These are phyloP conservation scores for Coregonus suidteri DNA, from an alignment of 2,797 vertebrate genomes.

Conservation along the genomic window DNA sequence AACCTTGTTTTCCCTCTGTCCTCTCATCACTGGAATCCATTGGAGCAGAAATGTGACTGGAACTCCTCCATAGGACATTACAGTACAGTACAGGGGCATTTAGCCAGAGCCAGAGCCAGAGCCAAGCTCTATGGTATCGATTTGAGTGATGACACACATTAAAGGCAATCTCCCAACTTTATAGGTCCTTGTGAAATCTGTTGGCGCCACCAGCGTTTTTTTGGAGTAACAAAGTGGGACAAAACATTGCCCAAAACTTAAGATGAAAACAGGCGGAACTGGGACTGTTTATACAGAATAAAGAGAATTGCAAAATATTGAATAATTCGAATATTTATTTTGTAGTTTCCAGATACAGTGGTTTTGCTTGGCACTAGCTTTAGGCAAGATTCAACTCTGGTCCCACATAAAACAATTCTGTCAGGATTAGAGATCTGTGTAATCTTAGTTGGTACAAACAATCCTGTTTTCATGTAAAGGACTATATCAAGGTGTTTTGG, in stretches of 20 bases:
- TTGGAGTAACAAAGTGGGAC: constrained; percentile 36
- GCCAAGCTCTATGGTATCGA: not conserved
- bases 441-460: constrained; percentile 8
- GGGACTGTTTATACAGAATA: constrained; percentile 10
- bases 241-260: constrained; percentile 23
- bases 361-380: too few relatives aligned
- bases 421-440: constrained; percentile 33
- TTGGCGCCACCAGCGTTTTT: constrained; percentile 4
- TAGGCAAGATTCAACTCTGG: not conserved
- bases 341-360: too few relatives aligned
- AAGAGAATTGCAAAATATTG: constrained; percentile 14
- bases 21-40: constrained; percentile 43
- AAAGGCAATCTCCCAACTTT: not conserved
- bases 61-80: constrained; percentile 2
- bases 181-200: not conserved
- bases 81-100: not conserved
- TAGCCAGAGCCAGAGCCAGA: not conserved
- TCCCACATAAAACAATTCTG: constrained; percentile 18
- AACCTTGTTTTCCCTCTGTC: constrained; percentile 29
- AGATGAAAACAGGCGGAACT: not conserved
- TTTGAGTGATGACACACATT: not conserved
- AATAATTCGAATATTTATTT: constrained; percentile 45
- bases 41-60: constrained; percentile 66
- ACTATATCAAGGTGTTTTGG: too few relatives aligned
- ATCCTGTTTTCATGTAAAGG: constrained; percentile 11